phyloP scores from a whole-genome alignment of 2,888 invertebrate genomes.

The Agrotis ipsilon region DNA sequence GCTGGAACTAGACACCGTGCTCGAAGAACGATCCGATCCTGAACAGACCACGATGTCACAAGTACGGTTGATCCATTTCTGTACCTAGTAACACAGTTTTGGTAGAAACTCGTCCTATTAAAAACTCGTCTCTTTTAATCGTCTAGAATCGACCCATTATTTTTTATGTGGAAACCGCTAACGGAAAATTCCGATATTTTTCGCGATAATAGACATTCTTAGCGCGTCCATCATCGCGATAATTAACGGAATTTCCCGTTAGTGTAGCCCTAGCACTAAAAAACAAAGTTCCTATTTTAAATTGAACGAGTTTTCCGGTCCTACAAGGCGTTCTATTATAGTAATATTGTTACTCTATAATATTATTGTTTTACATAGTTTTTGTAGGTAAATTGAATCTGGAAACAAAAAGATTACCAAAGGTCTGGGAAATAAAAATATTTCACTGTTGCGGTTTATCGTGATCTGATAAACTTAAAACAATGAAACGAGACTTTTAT shows the following conservation, averaged over 20 bases:
- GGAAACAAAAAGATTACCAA: conserved; percentile 33
- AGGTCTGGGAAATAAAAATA: conserved; percentile 44
- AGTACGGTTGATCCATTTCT: conserved; percentile 69
- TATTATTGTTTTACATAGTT: not conserved
- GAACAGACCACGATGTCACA: conserved; percentile 92
- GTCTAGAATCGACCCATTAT: too few relatives aligned
- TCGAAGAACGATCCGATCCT: conserved; percentile 95
- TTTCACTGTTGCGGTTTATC: conserved; percentile 40
- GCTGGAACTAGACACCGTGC: conserved; percentile 95
- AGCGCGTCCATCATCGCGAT: too few relatives aligned
- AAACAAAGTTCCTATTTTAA: not conserved
- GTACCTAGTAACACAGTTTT: not conserved
- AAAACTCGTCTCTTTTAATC: not conserved
- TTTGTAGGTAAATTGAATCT: conserved; percentile 3
- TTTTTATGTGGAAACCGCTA: too few relatives aligned
- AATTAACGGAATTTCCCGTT: too few relatives aligned
- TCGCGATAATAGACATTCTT: too few relatives aligned
- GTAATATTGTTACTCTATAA: not conserved
- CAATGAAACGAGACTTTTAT: conserved; percentile 55
- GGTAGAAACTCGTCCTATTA: not conserved
- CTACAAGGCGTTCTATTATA: not conserved
- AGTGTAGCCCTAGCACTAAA: too few relatives aligned
- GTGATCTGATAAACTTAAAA: conserved; percentile 45
- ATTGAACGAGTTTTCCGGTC: not conserved
- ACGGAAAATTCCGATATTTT: too few relatives aligned